Conservation (phyloP, 2,113 vertebrate genomes). For the Zeus faber region DNA sequence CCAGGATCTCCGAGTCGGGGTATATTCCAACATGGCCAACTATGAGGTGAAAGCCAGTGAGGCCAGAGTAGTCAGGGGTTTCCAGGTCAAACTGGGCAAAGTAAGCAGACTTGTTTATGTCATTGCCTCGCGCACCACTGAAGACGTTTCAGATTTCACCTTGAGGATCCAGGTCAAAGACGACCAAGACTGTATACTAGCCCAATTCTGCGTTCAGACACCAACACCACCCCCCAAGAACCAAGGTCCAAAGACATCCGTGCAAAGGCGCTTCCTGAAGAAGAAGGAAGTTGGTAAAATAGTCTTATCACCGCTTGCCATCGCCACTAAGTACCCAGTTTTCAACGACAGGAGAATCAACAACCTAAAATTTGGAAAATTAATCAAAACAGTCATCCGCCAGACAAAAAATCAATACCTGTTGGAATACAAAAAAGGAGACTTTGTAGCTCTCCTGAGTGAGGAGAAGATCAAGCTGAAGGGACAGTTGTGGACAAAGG, state of each 20-base stretch:
- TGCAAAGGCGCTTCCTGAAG: conserved; percentile 90
- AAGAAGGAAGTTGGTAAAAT: conserved; percentile 96
- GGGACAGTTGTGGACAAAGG: conserved; percentile 95
- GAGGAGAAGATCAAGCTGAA: conserved; percentile 92
- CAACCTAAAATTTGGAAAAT: conserved; percentile 88
- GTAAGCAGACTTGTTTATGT: conserved; percentile 88
- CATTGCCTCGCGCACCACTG: conserved; percentile 77
- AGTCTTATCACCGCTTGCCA: conserved; percentile 84
- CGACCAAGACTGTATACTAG: conserved; percentile 82
- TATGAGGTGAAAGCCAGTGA: conserved; percentile 83
- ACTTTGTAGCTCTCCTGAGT: conserved; percentile 85
- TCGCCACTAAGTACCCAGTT: conserved; percentile 84
- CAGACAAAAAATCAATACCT: conserved; percentile 93
- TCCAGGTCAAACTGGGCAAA: conserved; percentile 94
- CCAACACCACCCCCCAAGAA: conserved; percentile 87
- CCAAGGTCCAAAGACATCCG: conserved; percentile 74
- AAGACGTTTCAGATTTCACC: conserved; percentile 88
- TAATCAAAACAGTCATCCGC: conserved; percentile 91
- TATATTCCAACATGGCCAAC: conserved; percentile 95
- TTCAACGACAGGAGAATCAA: conserved; percentile 87
- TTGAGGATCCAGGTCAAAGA: conserved; percentile 90
- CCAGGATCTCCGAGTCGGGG: conserved; percentile 86
- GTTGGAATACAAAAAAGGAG: conserved; percentile 94
- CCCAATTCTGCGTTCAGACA: conserved; percentile 93
- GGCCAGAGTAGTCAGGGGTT: conserved; percentile 82